These are phyloP conservation scores for Microctenopoma stevenorrisi DNA, from an alignment of 2,797 vertebrate genomes.

Conservation along the genomic window DNA sequence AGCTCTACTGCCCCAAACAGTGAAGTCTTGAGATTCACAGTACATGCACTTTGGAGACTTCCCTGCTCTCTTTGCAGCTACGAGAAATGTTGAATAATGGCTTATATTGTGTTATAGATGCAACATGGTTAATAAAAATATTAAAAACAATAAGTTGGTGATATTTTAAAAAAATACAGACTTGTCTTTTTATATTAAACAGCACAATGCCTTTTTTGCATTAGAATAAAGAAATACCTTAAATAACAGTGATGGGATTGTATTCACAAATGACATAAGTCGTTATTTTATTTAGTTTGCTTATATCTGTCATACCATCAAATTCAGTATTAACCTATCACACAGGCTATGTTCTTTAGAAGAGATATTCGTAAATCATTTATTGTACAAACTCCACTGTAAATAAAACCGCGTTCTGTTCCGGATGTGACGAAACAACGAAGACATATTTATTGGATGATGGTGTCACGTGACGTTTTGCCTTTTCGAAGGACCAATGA, in stretches of 20 bases:
- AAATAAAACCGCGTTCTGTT: accelerated
- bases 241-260: too few species aligned
- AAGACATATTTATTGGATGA: slow-evolving; percentile 37
- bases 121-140: slow-evolving; percentile 28
- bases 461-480: slow-evolving; percentile 6
- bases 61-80: too few species aligned
- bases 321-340: too few species aligned
- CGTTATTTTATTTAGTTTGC: not conserved
- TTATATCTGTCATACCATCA: too few species aligned
- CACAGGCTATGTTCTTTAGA: too few species aligned
- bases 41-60: slow-evolving; percentile 23
- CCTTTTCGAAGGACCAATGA: slow-evolving; percentile 53
- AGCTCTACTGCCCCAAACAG: slow-evolving; percentile 70
- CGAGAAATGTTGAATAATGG: slow-evolving; percentile 12
- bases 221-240: not conserved
- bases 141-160: not conserved
- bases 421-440: slow-evolving; percentile 55
- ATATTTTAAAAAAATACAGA: too few species aligned
- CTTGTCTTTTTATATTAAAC: too few species aligned
- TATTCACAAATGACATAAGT: too few species aligned
- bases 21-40: slow-evolving; percentile 44
- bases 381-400: not conserved
- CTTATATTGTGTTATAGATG: slow-evolving; percentile 19
- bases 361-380: too few species aligned
- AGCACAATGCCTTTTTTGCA: not conserved